A percentile compares a stretch with the other conserved stretches of the same genome.
Evolutionary conservation across 2,888 invertebrate species (phyloP).

Genomic region (Helicoverpa assulta): DNA sequence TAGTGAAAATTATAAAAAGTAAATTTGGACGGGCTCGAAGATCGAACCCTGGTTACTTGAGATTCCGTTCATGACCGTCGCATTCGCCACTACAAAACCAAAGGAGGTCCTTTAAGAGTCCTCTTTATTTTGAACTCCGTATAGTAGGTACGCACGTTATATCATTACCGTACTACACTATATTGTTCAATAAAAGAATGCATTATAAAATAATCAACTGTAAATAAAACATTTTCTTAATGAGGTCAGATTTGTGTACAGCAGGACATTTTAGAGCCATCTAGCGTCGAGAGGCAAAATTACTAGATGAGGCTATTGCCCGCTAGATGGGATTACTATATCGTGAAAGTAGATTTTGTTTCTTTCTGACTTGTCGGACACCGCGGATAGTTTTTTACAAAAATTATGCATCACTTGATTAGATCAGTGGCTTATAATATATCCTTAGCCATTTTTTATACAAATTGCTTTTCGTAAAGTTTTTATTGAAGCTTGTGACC

Average conservation of each 20-base stretch:
- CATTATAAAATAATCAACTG: conserved; percentile 19
- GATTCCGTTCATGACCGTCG: too few relatives aligned
- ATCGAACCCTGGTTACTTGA: too few relatives aligned
- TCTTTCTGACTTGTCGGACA: background rate
- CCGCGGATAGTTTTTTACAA: too few relatives aligned
- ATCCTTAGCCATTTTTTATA: too few relatives aligned
- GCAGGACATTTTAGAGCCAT: conserved; percentile 2
- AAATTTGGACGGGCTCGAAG: too few relatives aligned
- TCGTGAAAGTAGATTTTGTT: background rate
- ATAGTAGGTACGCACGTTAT: background rate
- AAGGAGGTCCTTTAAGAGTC: too few relatives aligned
- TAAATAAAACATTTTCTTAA: conserved; percentile 15
- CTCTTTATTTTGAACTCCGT: background rate
- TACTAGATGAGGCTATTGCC: background rate
- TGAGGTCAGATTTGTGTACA: conserved; percentile 7
- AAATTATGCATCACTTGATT: too few relatives aligned
- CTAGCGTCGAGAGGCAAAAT: conserved; percentile 8
- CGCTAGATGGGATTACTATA: conserved; percentile 5
- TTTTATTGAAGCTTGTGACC: too few relatives aligned
- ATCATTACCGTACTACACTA: conserved; percentile 16
- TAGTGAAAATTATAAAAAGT: too few relatives aligned
- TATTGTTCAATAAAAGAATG: conserved; percentile 36
- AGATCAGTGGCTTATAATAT: too few relatives aligned
- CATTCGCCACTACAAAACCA: too few relatives aligned
- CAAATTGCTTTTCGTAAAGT: too few relatives aligned